Conservation (phyloP, 2,797 vertebrate species). For the Babyrousa celebensis region DNA sequence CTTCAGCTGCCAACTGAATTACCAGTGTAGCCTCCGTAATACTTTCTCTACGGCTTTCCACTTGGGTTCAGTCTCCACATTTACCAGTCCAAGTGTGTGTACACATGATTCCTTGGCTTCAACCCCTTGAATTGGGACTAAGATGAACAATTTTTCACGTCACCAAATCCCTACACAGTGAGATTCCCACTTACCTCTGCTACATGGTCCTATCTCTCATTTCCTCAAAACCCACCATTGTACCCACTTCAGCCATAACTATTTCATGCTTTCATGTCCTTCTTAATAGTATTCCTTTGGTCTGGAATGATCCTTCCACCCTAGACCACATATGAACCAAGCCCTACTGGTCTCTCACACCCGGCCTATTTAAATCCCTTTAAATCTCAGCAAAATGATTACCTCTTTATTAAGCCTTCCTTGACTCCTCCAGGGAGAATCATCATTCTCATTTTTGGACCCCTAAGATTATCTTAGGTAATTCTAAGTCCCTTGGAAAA, state of each 20-base stretch:
- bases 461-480: slow-evolving; percentile 9
- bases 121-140: not conserved
- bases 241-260: not conserved
- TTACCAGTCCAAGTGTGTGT: not conserved
- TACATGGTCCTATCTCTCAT: not conserved
- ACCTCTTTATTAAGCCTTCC: not conserved
- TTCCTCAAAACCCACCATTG: not conserved
- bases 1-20: not conserved
- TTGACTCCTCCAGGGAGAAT: not conserved
- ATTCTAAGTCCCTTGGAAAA: slow-evolving; percentile 2
- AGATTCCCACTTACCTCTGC: not conserved
- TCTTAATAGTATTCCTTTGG: not conserved
- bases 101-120: not conserved
- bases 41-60: not conserved
- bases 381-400: not conserved
- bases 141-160: not conserved
- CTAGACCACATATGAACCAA: not conserved
- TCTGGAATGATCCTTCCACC: not conserved
- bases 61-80: not conserved
- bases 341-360: not conserved
- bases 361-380: not conserved
- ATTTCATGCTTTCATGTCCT: not conserved
- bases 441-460: not conserved
- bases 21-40: not conserved
- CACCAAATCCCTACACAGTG: not conserved